These are phyloP conservation scores for Sapayoa aenigma DNA, from an alignment of 2,113 vertebrate genomes.

Conservation along the genomic window DNA sequence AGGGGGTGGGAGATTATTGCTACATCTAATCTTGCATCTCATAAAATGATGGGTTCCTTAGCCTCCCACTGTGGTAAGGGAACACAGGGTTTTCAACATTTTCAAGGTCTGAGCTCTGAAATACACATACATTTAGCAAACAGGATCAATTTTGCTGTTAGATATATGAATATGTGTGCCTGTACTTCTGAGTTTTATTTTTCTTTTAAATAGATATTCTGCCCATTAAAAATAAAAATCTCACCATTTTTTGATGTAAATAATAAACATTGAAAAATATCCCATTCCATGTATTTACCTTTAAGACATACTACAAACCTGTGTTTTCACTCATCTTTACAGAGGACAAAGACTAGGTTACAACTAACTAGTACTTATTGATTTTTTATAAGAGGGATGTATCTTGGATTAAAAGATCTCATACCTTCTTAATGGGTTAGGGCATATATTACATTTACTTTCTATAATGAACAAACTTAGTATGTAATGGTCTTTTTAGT, in stretches of 20 bases:
- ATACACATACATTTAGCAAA: not conserved
- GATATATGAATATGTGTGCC: not conserved
- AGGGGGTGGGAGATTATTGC: not conserved
- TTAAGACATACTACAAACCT: not conserved
- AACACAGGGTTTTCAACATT: not conserved
- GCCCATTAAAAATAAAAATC: not conserved
- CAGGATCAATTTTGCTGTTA: not conserved
- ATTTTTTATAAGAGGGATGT: not conserved
- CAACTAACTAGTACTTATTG: not conserved
- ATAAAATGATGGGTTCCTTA: not conserved
- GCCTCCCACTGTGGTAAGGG: not conserved
- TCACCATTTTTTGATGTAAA: not conserved
- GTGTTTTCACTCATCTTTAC: not conserved
- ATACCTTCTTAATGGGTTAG: not conserved
- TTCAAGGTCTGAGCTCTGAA: not conserved
- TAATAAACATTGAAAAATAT: not conserved
- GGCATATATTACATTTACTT: not conserved
- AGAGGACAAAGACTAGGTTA: not conserved
- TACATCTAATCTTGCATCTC: not conserved
- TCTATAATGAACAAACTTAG: not conserved
- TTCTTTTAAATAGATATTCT: not conserved
- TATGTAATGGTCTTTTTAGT: not conserved
- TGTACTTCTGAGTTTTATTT: not conserved
- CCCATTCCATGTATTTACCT: not conserved
- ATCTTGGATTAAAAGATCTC: not conserved